These are phyloP conservation scores for Cryptosula pallasiana DNA, from an alignment of 2,888 invertebrate species.

Conservation along the genomic window DNA sequence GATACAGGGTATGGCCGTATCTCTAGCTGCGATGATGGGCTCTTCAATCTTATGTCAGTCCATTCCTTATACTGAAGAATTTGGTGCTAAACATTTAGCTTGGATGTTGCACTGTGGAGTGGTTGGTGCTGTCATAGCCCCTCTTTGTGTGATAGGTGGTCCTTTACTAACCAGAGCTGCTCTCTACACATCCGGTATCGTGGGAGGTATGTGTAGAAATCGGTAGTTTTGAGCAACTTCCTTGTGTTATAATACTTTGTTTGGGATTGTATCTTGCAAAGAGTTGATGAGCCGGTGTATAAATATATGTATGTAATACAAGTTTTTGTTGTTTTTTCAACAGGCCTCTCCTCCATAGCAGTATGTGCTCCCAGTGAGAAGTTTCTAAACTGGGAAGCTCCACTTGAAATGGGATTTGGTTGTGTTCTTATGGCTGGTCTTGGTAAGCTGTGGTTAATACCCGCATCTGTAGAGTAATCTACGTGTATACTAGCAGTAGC, in stretches of 20 bases:
- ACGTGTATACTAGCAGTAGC: no score
- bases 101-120: conserved; percentile 60
- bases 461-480: no score
- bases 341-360: conserved; percentile 83
- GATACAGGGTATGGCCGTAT: conserved; percentile 71
- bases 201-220: conserved; percentile 68
- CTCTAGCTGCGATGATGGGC: conserved; percentile 83
- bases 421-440: conserved; percentile 88
- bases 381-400: conserved; percentile 91
- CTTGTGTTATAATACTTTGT: no score
- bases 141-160: conserved; percentile 84
- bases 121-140: conserved; percentile 87
- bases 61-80: conserved; percentile 75
- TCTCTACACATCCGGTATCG: conserved; percentile 88
- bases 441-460: no score
- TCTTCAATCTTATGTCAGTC: conserved; percentile 76
- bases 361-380: conserved; percentile 95
- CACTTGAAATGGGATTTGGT: conserved; percentile 90
- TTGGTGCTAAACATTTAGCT: conserved; percentile 66
- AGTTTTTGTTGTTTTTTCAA: conserved; percentile 28
- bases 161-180: conserved; percentile 83
- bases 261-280: no score
- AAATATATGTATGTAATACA: no score
- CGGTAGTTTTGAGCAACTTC: no score
- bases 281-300: no score